phyloP scores from a whole-genome alignment of 2,113 vertebrate species.

The Vidua macroura region DNA sequence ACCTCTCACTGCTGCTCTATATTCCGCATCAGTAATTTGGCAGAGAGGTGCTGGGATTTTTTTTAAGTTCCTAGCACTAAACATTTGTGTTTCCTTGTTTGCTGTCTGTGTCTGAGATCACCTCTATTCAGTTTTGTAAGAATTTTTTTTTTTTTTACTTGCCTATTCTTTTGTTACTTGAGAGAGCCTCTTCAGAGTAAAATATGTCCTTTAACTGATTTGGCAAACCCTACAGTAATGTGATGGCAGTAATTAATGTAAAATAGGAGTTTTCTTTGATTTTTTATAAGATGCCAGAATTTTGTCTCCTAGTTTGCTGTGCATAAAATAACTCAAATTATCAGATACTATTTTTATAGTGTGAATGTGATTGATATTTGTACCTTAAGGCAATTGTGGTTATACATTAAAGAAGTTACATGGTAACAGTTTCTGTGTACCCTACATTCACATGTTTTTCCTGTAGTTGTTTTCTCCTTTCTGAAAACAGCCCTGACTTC shows the following conservation, averaged over 20 bases:
- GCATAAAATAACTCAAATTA: neutral
- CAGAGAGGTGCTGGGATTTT: neutral
- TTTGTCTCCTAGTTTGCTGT: neutral
- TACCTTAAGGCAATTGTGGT: neutral
- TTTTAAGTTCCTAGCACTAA: neutral
- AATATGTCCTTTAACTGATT: neutral
- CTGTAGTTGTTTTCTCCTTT: neutral
- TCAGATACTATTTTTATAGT: neutral
- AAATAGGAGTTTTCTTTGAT: neutral
- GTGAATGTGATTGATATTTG: neutral
- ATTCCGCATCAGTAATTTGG: neutral
- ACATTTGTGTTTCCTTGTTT: neutral
- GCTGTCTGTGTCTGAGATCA: neutral
- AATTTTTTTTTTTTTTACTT: neutral
- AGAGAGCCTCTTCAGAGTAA: neutral
- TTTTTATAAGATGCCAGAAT: neutral
- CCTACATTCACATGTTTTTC: neutral
- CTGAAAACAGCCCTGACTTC: neutral
- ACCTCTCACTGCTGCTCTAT: rapidly evolving
- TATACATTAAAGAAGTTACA: neutral
- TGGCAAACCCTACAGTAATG: neutral
- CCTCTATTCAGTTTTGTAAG: neutral
- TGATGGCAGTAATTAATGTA: neutral
- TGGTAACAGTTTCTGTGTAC: neutral
- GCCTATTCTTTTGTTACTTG: neutral